Evolutionary conservation across 2,888 invertebrate species (phyloP).

Genomic region (Danaus chrysippus): DNA sequence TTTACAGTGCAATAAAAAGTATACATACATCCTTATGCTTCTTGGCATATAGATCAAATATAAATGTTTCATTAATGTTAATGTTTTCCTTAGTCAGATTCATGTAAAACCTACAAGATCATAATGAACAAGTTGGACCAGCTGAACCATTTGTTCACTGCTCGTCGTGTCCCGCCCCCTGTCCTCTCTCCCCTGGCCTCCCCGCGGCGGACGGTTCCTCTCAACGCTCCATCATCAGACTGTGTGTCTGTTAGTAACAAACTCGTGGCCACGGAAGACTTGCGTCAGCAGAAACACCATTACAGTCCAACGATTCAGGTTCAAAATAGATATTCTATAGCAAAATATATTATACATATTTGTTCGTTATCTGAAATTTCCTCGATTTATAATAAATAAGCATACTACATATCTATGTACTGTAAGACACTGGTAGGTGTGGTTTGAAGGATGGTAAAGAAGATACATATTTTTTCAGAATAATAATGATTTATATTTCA

Average conservation of each 20-base stretch:
- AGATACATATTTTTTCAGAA: too few species aligned
- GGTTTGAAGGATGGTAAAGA: too few species aligned
- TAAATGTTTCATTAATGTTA: neutral
- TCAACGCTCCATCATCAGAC: constrained; percentile 16
- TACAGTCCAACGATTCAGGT: constrained; percentile 25
- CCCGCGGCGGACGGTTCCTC: constrained; percentile 29
- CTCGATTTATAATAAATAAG: too few species aligned
- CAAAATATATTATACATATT: too few species aligned
- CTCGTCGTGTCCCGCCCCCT: constrained; percentile 30
- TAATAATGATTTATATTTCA: too few species aligned
- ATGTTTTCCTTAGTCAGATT: constrained; percentile 42
- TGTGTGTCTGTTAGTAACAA: constrained; percentile 58
- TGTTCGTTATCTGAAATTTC: too few species aligned
- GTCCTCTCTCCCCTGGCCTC: constrained; percentile 10
- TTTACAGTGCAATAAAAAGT: too few species aligned
- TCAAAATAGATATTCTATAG: too few species aligned
- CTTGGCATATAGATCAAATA: too few species aligned
- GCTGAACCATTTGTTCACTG: constrained; percentile 48
- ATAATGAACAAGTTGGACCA: constrained; percentile 68
- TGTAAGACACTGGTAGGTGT: too few species aligned
- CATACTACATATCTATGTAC: too few species aligned
- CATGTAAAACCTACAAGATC: constrained; percentile 68
- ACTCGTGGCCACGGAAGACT: constrained; percentile 48
- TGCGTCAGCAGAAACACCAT: constrained; percentile 20
- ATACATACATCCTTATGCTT: neutral